A percentile compares a stretch with the other conserved stretches of the same genome.
Evolutionary conservation across 2,113 vertebrate genomes (phyloP).

Genomic region (Xyliphius kryptos): DNA sequence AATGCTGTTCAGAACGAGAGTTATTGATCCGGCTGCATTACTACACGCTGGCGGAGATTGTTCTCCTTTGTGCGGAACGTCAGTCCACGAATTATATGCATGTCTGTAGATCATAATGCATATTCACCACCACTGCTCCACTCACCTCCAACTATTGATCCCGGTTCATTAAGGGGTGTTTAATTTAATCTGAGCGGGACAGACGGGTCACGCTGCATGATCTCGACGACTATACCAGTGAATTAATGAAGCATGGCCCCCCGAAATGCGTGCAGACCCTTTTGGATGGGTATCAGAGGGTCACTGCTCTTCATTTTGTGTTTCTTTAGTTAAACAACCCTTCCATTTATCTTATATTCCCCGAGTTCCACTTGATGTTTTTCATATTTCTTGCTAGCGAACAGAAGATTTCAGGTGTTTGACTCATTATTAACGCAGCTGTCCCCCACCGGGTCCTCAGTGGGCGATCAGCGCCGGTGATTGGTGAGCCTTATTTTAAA

Average conservation of each 20-base stretch:
- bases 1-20: too few species aligned
- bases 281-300: too few species aligned
- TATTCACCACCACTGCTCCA: slow-evolving; percentile 48
- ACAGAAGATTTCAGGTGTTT: slow-evolving; percentile 26
- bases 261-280: too few species aligned
- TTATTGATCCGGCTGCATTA: too few species aligned
- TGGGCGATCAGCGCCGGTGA: slow-evolving; percentile 14
- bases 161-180: slow-evolving; percentile 82
- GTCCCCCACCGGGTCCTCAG: not conserved
- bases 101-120: slow-evolving; percentile 73
- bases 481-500: slow-evolving; percentile 35
- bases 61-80: slow-evolving; percentile 31
- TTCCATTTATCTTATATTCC: slow-evolving; percentile 12
- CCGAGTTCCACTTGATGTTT: slow-evolving; percentile 30
- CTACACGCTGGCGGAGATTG: too few species aligned
- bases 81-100: slow-evolving; percentile 73
- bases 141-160: slow-evolving; percentile 85
- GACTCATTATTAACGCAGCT: slow-evolving; percentile 27
- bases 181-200: too few species aligned
- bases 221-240: too few species aligned
- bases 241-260: too few species aligned
- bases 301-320: too few species aligned
- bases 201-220: too few species aligned
- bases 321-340: too few species aligned
- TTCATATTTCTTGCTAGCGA: slow-evolving; percentile 16